A percentile compares a stretch with the other conserved stretches of the same genome.
Conservation (phyloP, 1,140 invertebrate species). For the Drosophila dunni region DNA sequence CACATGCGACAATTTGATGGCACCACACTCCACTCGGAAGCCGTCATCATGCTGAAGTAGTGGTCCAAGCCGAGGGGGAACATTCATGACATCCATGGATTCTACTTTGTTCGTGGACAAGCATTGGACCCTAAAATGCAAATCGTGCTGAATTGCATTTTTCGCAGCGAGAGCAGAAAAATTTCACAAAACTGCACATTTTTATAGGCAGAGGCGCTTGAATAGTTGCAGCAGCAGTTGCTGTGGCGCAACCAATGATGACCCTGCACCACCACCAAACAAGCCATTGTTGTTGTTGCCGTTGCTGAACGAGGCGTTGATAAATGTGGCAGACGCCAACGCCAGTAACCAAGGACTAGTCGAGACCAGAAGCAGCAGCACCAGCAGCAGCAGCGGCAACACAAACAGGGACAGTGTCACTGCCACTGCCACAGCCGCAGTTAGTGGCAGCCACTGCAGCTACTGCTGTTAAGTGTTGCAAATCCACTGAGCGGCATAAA, state of each 20-base stretch:
- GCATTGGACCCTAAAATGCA: slow-evolving; percentile 49
- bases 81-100: not conserved
- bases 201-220: slow-evolving; percentile 45
- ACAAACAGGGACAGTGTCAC: slow-evolving; percentile 39
- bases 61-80: slow-evolving; percentile 21
- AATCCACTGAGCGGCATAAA: slow-evolving; percentile 78
- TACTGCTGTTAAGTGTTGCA: slow-evolving; percentile 64
- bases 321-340: slow-evolving; percentile 60
- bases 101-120: not conserved
- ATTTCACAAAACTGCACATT: slow-evolving; percentile 46
- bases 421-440: slow-evolving; percentile 45
- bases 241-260: slow-evolving; percentile 26
- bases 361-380: slow-evolving; percentile 3
- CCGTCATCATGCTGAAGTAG: slow-evolving; percentile 29
- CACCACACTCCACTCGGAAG: slow-evolving; percentile 38
- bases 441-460: slow-evolving; percentile 2
- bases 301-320: slow-evolving; percentile 64
- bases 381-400: not conserved
- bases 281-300: not conserved
- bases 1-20: slow-evolving; percentile 20
- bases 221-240: slow-evolving; percentile 32
- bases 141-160: slow-evolving; percentile 79
- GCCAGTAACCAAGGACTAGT: slow-evolving; percentile 5
- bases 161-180: slow-evolving; percentile 43
- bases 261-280: not conserved